These are phyloP conservation scores for Sebastes fasciatus DNA, from an alignment of 2,113 vertebrate species.

Conservation along the genomic window DNA sequence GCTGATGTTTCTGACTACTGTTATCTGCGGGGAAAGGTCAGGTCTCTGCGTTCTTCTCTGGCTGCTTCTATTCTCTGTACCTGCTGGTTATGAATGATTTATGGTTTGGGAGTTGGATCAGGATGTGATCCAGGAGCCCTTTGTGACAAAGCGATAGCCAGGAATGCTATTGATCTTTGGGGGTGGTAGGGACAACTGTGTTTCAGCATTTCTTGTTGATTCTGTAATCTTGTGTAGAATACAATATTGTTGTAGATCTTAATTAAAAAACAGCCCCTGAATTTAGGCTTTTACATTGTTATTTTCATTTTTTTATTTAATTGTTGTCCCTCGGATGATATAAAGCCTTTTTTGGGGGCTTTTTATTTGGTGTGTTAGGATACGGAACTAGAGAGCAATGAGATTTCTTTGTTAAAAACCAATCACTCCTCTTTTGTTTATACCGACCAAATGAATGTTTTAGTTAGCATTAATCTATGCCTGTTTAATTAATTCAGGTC, in stretches of 20 bases:
- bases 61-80: conserved; percentile 46
- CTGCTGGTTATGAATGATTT: conserved; percentile 71
- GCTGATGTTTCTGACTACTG: conserved; percentile 29
- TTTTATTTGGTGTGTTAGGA: neutral
- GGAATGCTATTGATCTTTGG: conserved; percentile 52
- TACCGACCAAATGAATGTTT: neutral
- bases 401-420: neutral
- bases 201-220: conserved; percentile 19
- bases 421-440: neutral
- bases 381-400: neutral
- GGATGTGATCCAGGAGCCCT: conserved; percentile 53
- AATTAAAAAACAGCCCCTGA: conserved; percentile 1
- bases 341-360: neutral
- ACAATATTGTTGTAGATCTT: neutral
- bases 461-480: neutral
- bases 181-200: conserved; percentile 11
- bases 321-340: neutral
- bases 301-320: too few species aligned
- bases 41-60: conserved; percentile 23
- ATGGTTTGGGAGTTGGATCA: conserved; percentile 65
- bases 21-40: conserved; percentile 62
- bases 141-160: conserved; percentile 30
- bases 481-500: neutral
- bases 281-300: neutral
- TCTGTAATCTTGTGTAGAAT: conserved; percentile 20